Base-by-base conservation (phyloP, 2,113 vertebrate species). In the Hippocampus barbouri region DNA sequence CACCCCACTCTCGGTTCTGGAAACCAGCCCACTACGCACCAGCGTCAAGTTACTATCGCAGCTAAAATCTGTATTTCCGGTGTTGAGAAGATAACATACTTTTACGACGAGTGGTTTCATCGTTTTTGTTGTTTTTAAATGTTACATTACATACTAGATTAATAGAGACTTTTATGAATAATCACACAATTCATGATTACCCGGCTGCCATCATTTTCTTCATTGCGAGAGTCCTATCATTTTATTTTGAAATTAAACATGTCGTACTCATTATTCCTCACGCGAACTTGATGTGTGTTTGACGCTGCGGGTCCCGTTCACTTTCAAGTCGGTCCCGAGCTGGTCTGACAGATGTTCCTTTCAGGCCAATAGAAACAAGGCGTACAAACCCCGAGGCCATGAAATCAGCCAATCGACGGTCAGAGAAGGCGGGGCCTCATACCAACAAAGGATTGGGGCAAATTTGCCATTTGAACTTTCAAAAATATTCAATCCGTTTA, bases 321-420 rank as follows among this genome's bases (percentile, higher is more conserved):
- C 51, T 78, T 73, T 74, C 47, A 68, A 60, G 5, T 51, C 71
- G 45, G 53, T 23, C 23, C 4, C 49, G 5, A 38, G 49, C 14
- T 30, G 41, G 1, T n/a, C 82, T 76, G 76, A 76, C 7, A 0
- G 70, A 75, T 1, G 20, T 68, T 20, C 38, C 8, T 54, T 5
- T 14, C 76, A 0, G 47, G 72, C 89, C 86, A 87, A 89, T 88
- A 57, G 51, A 1, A 81, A 69, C 7, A 3, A 18, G 62, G 56
- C 10, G 10, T 30, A 12, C 27, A 27, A 8, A 45, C 2, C 2
- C 4, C 27, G 0, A 27, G 0, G 0, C 2, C 0, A 18, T 11
- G 0, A 0, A 0, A 14, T 5, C 2, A 47, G 53, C 82, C 82
- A 87, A 87, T 74, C 75, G 67, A 49, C 34, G 64, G 63, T n/a